Percentiles rank a stretch among this genome's conserved stretches.
These are phyloP conservation scores for Aphis craccivora DNA, from an alignment of 1,140 invertebrate species.

Conservation along the genomic window DNA sequence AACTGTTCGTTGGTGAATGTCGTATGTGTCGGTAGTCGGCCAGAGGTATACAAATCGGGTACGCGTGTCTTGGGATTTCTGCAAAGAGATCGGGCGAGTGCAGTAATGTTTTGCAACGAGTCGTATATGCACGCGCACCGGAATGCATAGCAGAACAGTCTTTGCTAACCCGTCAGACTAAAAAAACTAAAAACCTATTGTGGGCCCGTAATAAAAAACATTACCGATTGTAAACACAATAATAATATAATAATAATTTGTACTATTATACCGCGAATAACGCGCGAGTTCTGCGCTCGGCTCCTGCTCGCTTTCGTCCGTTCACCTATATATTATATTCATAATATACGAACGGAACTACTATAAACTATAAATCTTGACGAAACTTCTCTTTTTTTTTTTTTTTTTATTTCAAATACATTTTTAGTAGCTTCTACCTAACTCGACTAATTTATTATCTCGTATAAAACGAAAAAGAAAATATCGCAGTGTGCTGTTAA, in stretches of 20 bases:
- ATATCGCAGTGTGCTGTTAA: not conserved
- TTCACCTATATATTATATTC: not conserved
- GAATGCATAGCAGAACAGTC: too few relatives aligned
- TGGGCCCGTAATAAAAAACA: not conserved
- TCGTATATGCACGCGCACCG: too few relatives aligned
- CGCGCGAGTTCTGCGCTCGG: not conserved
- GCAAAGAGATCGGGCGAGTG: too few relatives aligned
- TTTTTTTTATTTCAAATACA: not conserved
- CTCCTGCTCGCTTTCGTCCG: not conserved
- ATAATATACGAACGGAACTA: not conserved
- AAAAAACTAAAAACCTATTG: not conserved
- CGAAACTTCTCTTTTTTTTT: not conserved
- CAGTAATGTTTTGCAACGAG: too few relatives aligned
- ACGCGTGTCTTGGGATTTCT: too few relatives aligned
- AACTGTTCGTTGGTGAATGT: too few relatives aligned
- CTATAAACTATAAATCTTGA: constrained; percentile 13
- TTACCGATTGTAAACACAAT: not conserved
- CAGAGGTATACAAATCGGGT: too few relatives aligned
- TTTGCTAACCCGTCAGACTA: too few relatives aligned
- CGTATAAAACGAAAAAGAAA: not conserved
- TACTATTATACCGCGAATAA: too few relatives aligned
- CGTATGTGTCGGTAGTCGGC: too few relatives aligned
- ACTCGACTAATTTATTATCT: constrained; percentile 2
- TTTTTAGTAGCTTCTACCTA: not conserved
- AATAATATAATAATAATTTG: too few relatives aligned